phyloP scores from a whole-genome alignment of 2,888 invertebrate genomes.

The Dynastes maya region DNA sequence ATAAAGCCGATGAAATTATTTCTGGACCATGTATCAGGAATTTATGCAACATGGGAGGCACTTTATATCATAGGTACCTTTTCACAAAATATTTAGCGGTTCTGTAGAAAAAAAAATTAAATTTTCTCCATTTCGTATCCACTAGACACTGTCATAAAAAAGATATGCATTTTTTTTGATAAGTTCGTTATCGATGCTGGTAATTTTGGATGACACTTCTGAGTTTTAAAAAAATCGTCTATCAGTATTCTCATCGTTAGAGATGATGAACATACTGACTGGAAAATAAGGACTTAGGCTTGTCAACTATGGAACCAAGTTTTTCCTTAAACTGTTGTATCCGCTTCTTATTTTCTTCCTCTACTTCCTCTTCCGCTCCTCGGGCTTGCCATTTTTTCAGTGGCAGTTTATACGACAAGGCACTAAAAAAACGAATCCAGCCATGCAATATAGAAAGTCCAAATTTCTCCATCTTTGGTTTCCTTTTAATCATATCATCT shows the following conservation, averaged over 20 bases:
- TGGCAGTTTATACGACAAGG: constrained; percentile 54
- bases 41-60: constrained; percentile 49
- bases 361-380: constrained; percentile 52
- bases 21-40: constrained; percentile 51
- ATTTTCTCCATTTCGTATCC: not conserved
- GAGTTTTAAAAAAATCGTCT: too few relatives aligned
- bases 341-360: constrained; percentile 39
- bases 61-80: constrained; percentile 48
- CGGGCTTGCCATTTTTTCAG: constrained; percentile 57
- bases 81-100: constrained; percentile 48
- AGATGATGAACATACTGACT: too few relatives aligned
- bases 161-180: constrained; percentile 41
- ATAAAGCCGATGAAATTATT: constrained; percentile 44
- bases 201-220: too few relatives aligned
- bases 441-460: not conserved
- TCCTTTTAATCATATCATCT: constrained; percentile 28
- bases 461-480: constrained; percentile 10
- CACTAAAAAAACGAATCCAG: constrained; percentile 51
- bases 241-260: constrained; percentile 47
- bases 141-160: constrained; percentile 36
- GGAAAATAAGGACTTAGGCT: constrained; percentile 49
- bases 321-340: constrained; percentile 54
- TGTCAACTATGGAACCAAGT: constrained; percentile 51
- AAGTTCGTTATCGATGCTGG: constrained; percentile 21
- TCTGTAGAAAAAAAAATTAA: not conserved